Evolutionary conservation across 1,140 invertebrate genomes (phyloP), one percentile per base, ranked within the genome.

Genomic region (Tyrophagus putrescentiae): DNA sequence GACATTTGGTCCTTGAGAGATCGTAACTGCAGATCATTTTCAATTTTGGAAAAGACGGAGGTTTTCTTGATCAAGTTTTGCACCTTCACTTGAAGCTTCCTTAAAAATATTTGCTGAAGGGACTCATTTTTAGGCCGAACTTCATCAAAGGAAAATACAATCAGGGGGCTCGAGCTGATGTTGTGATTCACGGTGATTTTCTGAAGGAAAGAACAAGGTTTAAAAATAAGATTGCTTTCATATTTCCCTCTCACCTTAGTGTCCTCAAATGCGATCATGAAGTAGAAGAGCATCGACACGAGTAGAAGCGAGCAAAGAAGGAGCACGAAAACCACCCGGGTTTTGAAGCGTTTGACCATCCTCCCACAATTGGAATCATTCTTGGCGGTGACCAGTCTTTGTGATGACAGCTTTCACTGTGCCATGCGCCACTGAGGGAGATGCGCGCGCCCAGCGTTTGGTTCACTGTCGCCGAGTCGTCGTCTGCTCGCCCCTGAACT

Each of bases 101-200:
- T n/a, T n/a, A n/a, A n/a, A n/a, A n/a, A n/a, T n/a, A n/a, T n/a
- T 39, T 39, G 9, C 23, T 6, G 45, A 48, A 7, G 45, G 45
- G 45, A 25, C 31, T 13, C 9, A 59, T 59, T 59, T 18, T 42
- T 42, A n/a, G 6, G 28, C 31, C 57, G 36, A 28, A 59, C 11
- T 59, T 59, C 57, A 45, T n/a, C n/a, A 44, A 59, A 59, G 13
- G 11, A 25, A 27, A 59, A 6, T 29, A 59, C 39, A n/a, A 59
- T 44, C 18, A 45, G 11, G 31, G 57, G 25, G 4, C n/a, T 42
- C n/a, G 52, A 44, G 31, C 28, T 45, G 16, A 42, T 9, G 45
- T 48, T 7, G 31, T 7, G 18, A 48, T 6, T 6, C 23, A 48
- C 7, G 31, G 9, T 48, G 45, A 48, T 29, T 7, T 48, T 48